phyloP scores from a whole-genome alignment of 2,797 vertebrate species.

The Macrochelys suwanniensis region DNA sequence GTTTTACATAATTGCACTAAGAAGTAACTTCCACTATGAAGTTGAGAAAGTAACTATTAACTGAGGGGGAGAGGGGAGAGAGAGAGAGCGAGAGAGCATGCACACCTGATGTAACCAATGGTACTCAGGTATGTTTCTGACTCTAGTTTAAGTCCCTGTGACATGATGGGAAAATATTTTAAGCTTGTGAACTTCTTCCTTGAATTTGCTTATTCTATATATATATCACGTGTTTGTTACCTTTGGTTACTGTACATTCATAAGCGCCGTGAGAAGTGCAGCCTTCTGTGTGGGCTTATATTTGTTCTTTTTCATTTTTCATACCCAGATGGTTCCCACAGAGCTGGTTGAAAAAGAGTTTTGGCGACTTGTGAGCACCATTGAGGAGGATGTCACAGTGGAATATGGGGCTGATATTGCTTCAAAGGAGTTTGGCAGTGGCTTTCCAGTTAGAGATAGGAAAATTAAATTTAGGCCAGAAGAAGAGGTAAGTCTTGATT shows the following conservation, averaged over 20 bases:
- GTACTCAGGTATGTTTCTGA: background rate
- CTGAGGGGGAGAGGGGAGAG: background rate
- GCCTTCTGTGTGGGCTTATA: background rate
- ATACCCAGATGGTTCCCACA: conserved; percentile 95
- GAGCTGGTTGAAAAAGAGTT: conserved; percentile 99
- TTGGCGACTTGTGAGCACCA: conserved; percentile 96
- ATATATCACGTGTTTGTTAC: accelerated
- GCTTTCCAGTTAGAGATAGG: conserved; percentile 93
- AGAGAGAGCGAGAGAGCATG: background rate
- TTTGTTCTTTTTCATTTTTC: background rate
- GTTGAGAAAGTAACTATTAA: background rate
- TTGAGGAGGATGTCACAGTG: conserved; percentile 98
- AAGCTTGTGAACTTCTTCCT: background rate
- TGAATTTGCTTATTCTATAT: background rate
- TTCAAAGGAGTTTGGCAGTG: conserved; percentile 98
- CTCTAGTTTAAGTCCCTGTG: background rate
- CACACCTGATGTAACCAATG: background rate
- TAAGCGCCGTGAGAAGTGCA: background rate
- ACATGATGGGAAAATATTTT: background rate
- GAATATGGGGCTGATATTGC: conserved; percentile 99
- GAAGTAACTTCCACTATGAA: background rate
- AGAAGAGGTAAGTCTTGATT: conserved; percentile 88
- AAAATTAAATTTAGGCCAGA: conserved; percentile 90
- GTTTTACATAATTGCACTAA: background rate
- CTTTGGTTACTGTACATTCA: background rate